Conservation (phyloP, 2,888 invertebrate genomes). For the Gerris lacustris region DNA sequence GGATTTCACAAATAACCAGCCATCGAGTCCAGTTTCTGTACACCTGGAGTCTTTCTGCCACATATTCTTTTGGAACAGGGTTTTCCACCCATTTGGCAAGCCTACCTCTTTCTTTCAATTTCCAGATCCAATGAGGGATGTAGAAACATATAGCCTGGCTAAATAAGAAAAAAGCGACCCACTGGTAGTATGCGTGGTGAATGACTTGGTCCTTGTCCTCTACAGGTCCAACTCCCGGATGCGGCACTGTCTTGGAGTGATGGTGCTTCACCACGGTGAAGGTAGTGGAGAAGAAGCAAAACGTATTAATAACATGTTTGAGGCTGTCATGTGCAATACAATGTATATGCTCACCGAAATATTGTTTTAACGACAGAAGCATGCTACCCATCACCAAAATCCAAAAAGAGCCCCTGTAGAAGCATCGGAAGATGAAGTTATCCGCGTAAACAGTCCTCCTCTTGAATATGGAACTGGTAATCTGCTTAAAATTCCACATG, state of each 20-base stretch:
- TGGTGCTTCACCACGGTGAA: conserved; percentile 70
- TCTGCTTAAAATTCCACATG: conserved; percentile 2
- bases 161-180: conserved; percentile 82
- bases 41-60: conserved; percentile 51
- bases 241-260: conserved; percentile 64
- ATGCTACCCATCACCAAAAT: conserved; percentile 83
- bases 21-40: conserved; percentile 66
- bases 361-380: conserved; percentile 84
- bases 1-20: conserved; percentile 62
- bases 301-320: conserved; percentile 80
- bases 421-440: conserved; percentile 84
- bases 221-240: conserved; percentile 67
- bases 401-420: conserved; percentile 85
- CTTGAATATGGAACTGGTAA: conserved; percentile 11
- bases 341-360: conserved; percentile 94
- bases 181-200: conserved; percentile 91
- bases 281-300: conserved; percentile 77
- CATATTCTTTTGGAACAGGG: conserved; percentile 63
- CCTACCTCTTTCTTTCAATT: conserved; percentile 68
- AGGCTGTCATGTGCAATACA: conserved; percentile 85
- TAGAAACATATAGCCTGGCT: conserved; percentile 73
- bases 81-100: conserved; percentile 65
- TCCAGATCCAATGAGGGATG: conserved; percentile 73
- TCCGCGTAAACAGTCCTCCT: conserved; percentile 62
- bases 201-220: conserved; percentile 69